Base-by-base conservation (phyloP, 2,797 vertebrate species). In the Falco columbarius region DNA sequence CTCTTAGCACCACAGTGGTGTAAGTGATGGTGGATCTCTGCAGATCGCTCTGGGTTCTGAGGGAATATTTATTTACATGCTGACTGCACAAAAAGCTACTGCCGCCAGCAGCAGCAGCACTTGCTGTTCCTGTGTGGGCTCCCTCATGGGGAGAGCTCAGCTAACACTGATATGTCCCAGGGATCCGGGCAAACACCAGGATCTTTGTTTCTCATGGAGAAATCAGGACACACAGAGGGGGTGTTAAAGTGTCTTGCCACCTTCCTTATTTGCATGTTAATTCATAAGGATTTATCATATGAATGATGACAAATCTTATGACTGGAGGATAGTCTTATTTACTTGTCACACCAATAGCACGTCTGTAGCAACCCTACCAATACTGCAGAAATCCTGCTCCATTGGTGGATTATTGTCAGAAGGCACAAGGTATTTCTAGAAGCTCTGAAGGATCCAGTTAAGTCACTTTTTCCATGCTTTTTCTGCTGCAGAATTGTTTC, bases 251-350 rank as follows among this genome's bases (percentile, higher is more conserved):
- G 65, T 67, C 77, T 65, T 47, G 42, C 59, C 51, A 40, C 36
- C 42, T 74, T 68, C 34, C 47, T 83, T 67, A 63, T 34, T 86
- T 7, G 18, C 63, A 27, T 46, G 27, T 70, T 76, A 54, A 81
- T 85, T 86, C 29, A n/a, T 30, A 58, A 86, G 40, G 49, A 55
- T 81, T 94, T 90, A 52, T 90, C 70, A 52, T 13, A 66, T 3
- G 12, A 91, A 90, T 73, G n/a, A 47, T 47, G 83, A 89, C 59
- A 83, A 92, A 88, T 40, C 82, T 75, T 70, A 40, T 16, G 40
- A 34, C 30, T 7, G 9, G 42, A 14, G 3, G 44, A 74, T 76
- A 55, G n/a, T 82, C 62, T 91, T 66, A 27, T 24, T 93, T 76
- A 55, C 58, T 81, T 10, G 3, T 67, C 74, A 58, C 22, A 61